phyloP scores from a whole-genome alignment of 2,797 vertebrate species.

The Geotrypetes seraphini region DNA sequence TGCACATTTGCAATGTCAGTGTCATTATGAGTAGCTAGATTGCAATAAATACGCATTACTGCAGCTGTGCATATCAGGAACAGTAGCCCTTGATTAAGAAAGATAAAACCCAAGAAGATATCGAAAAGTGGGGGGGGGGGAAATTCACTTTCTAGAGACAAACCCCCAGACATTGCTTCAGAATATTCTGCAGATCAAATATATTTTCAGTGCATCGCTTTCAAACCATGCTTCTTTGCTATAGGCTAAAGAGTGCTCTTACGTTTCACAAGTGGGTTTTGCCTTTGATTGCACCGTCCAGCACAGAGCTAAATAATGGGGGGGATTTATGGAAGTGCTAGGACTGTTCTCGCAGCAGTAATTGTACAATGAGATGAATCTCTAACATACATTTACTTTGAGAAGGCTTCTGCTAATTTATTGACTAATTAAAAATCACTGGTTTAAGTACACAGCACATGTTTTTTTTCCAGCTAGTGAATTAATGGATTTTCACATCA shows the following conservation, averaged over 20 bases:
- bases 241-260: not conserved
- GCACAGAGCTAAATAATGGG: not conserved
- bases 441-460: slow-evolving; percentile 30
- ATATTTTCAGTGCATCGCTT: too few relatives aligned
- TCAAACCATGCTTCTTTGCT: too few relatives aligned
- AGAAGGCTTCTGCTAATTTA: slow-evolving; percentile 28
- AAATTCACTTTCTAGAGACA: too few relatives aligned
- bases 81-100: too few relatives aligned
- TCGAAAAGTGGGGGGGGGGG: too few relatives aligned
- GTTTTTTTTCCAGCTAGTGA: slow-evolving; percentile 37
- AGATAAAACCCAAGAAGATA: too few relatives aligned
- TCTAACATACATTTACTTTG: slow-evolving; percentile 26
- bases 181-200: too few relatives aligned
- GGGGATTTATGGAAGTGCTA: not conserved
- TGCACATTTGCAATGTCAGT: too few relatives aligned
- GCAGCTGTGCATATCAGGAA: too few relatives aligned
- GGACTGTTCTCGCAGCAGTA: slow-evolving; percentile 6
- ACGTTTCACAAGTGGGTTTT: not conserved
- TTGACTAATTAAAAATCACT: slow-evolving; percentile 51
- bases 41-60: too few relatives aligned
- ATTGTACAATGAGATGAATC: slow-evolving; percentile 21
- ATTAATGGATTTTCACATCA: slow-evolving; percentile 41
- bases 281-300: not conserved
- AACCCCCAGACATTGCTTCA: too few relatives aligned
- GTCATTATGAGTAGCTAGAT: too few relatives aligned